These are phyloP conservation scores for Poecilia gillii DNA, from an alignment of 2,797 vertebrate genomes.

Conservation along the genomic window DNA sequence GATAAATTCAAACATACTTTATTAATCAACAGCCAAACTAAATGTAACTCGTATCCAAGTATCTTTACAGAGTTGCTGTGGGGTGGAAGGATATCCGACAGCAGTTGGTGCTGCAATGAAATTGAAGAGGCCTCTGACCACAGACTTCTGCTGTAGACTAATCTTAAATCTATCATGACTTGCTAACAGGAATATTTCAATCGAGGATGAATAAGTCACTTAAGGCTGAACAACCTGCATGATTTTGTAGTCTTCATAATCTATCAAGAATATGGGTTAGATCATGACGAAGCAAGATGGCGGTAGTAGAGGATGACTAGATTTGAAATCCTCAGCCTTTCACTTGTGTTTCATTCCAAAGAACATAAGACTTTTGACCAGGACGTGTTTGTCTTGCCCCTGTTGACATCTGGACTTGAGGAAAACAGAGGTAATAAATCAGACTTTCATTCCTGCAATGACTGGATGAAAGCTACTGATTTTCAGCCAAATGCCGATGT, in stretches of 20 bases:
- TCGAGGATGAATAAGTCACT: background rate
- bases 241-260: background rate
- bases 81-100: background rate
- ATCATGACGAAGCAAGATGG: background rate
- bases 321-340: background rate
- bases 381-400: background rate
- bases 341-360: background rate
- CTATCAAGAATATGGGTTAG: background rate
- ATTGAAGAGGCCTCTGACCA: background rate
- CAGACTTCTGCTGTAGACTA: background rate
- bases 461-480: background rate
- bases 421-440: background rate
- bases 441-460: background rate
- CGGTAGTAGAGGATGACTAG: background rate
- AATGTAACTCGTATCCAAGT: background rate
- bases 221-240: background rate
- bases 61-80: background rate
- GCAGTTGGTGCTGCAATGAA: background rate
- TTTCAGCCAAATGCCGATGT: slow-evolving; percentile 21
- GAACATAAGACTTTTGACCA: background rate
- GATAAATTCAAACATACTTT: background rate
- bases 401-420: background rate
- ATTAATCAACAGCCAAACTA: background rate
- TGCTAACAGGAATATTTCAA: background rate
- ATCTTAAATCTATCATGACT: background rate